These are phyloP conservation scores for Teleiodes luculella DNA, from an alignment of 2,888 invertebrate species.

Conservation along the genomic window DNA sequence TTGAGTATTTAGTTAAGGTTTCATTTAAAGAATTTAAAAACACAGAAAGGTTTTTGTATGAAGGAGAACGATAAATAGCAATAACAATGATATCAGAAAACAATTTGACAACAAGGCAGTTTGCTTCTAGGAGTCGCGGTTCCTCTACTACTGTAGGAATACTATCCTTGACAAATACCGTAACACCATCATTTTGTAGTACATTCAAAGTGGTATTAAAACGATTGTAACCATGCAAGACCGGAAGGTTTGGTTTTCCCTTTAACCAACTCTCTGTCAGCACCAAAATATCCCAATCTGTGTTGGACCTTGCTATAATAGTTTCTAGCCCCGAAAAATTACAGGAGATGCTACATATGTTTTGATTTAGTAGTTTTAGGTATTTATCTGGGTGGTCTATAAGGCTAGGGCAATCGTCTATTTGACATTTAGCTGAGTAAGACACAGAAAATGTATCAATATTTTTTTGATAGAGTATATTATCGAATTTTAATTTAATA, in stretches of 20 bases:
- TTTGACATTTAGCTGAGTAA: not conserved
- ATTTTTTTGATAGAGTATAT: not conserved
- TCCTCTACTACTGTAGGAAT: too few species aligned
- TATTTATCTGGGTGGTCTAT: not conserved
- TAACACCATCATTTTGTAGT: slow-evolving; percentile 21
- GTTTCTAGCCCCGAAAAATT: slow-evolving; percentile 15
- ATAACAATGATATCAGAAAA: too few species aligned
- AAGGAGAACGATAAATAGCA: too few species aligned
- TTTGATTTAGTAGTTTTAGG: slow-evolving; percentile 14
- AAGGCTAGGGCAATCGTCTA: not conserved
- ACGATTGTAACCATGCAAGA: slow-evolving; percentile 10
- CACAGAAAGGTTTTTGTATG: too few species aligned
- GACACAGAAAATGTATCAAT: not conserved
- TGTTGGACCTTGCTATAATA: not conserved
- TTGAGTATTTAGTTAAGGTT: too few species aligned
- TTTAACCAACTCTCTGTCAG: slow-evolving; percentile 20
- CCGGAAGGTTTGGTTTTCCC: not conserved
- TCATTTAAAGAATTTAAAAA: too few species aligned
- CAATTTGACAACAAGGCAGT: too few species aligned
- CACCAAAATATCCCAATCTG: slow-evolving; percentile 14
- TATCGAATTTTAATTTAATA: not conserved
- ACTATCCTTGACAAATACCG: slow-evolving; percentile 9
- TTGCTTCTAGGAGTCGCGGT: too few species aligned
- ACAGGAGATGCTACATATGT: slow-evolving; percentile 19
- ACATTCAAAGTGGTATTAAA: slow-evolving; percentile 1